These are phyloP conservation scores for Glareola pratincola DNA, from an alignment of 2,113 vertebrate species.

Conservation along the genomic window DNA sequence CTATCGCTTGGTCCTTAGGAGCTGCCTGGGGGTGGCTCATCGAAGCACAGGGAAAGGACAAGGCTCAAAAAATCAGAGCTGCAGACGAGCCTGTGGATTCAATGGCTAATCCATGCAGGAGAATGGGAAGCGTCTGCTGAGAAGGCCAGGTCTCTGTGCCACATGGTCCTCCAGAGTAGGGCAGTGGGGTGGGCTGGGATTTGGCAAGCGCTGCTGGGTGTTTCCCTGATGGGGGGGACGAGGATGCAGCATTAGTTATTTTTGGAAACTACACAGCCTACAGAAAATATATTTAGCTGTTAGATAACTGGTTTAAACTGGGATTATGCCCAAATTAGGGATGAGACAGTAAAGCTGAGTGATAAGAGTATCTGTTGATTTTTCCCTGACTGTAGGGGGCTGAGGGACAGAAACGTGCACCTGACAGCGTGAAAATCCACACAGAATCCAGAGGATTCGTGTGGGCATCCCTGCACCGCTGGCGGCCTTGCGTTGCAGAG, in stretches of 20 bases:
- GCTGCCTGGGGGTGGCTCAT: not conserved
- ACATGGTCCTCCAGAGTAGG: not conserved
- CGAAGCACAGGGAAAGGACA: not conserved
- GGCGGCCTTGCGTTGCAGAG: not conserved
- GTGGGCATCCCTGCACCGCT: not conserved
- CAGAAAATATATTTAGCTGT: slow-evolving; percentile 46
- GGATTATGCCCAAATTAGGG: slow-evolving; percentile 59
- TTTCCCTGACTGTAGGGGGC: not conserved
- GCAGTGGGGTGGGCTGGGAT: not conserved
- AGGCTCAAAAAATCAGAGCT: not conserved
- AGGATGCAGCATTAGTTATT: slow-evolving; percentile 27
- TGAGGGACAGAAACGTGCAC: not conserved
- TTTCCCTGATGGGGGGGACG: not conserved
- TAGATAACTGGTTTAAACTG: slow-evolving; percentile 56
- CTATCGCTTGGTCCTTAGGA: not conserved
- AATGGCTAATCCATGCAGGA: not conserved
- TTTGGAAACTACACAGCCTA: slow-evolving; percentile 7
- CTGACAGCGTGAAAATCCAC: not conserved
- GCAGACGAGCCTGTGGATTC: not conserved
- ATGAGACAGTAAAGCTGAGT: not conserved
- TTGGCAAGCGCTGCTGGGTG: not conserved
- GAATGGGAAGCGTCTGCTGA: not conserved
- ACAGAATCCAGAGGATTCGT: not conserved
- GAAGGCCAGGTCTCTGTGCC: not conserved
- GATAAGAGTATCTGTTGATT: slow-evolving; percentile 45